Evolutionary conservation across 92 coral and sea anemone species (phyloP).

Genomic region (Epizoanthus scotinus): DNA sequence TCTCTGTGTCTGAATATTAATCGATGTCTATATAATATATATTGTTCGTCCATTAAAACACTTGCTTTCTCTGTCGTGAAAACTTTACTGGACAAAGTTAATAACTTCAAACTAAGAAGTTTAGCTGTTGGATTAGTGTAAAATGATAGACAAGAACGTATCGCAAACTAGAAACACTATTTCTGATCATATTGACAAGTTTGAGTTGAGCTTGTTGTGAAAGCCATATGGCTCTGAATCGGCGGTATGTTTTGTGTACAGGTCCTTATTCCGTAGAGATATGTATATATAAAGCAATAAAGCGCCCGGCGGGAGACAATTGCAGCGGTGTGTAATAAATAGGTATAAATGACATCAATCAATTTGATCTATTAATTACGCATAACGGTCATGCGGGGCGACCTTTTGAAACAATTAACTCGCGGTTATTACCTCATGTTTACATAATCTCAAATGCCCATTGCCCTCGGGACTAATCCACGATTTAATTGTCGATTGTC

Average conservation of each 20-base stretch:
- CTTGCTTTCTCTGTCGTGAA: background rate
- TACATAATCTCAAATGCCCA: conserved; percentile 62
- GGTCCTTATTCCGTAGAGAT: conserved; percentile 32
- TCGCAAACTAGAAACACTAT: background rate
- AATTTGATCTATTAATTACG: conserved; percentile 88
- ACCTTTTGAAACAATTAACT: conserved; percentile 84
- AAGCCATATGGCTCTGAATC: conserved; percentile 30
- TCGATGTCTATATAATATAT: background rate
- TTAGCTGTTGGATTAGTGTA: background rate
- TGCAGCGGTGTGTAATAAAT: conserved; percentile 82
- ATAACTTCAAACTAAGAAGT: background rate
- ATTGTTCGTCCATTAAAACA: background rate
- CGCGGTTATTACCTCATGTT: conserved; percentile 70
- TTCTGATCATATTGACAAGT: background rate
- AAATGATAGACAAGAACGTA: background rate
- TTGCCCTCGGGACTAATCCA: conserved; percentile 66
- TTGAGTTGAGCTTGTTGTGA: conserved; percentile 14
- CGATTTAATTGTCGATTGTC: conserved; percentile 82
- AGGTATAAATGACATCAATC: conserved; percentile 98
- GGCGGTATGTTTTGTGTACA: conserved; percentile 42
- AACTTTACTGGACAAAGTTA: background rate
- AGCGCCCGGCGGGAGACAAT: conserved; percentile 73
- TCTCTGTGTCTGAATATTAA: conserved; percentile 28
- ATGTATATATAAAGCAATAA: conserved; percentile 63
- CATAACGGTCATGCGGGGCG: conserved; percentile 68